Base-by-base conservation (phyloP, 2,888 invertebrate species). In the Scaptomyza flava region DNA sequence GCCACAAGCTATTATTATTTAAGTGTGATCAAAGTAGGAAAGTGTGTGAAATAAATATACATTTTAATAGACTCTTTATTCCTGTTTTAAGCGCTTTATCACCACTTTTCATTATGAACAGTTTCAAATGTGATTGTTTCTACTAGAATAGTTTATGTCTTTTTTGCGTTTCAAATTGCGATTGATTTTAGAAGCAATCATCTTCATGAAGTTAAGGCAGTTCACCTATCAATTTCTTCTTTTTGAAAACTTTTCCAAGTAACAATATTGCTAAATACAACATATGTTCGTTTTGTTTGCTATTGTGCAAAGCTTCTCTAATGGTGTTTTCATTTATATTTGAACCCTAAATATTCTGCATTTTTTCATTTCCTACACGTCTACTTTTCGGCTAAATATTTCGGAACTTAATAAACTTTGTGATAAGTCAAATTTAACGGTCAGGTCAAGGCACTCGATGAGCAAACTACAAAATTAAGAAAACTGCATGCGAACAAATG, bases 401-500 rank as follows among this genome's bases (percentile, higher is more conserved):
- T 30, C 5, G 9, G 9, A 30, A 20, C n/a, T n/a, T 14, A 14
- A 11, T 33, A 33, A 38, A 6, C n/a, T 27, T 2, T 1, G 11
- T 7, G n/a, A 3, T 27, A 7, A 27, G 27, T 23, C 11, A 11
- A 12, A 48, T 48, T 34, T 20, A 20, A 34, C 20, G n/a, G 20
- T 12, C 33, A 38, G 6, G 14, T 12, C 23, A 14, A 34, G 45
- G 11, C 54, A 54, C 41, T 34, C 20, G 11, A n/a, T 23, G 14
- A n/a, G 43, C 50, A 20, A 30, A 11, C 31, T 48, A 57, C 17
- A 20, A 38, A 30, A 30, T 14, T 30, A 31, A 41, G 50, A 45
- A 27, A 59, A 50, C 20, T 14, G 50, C 34, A 34, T 9, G 11
- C n/a, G n/a, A 51, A 27, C 36, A 43, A 57, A 11, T 34, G 50